Conservation (phyloP, 2,797 vertebrate genomes). For the Sciaenops ocellatus region DNA sequence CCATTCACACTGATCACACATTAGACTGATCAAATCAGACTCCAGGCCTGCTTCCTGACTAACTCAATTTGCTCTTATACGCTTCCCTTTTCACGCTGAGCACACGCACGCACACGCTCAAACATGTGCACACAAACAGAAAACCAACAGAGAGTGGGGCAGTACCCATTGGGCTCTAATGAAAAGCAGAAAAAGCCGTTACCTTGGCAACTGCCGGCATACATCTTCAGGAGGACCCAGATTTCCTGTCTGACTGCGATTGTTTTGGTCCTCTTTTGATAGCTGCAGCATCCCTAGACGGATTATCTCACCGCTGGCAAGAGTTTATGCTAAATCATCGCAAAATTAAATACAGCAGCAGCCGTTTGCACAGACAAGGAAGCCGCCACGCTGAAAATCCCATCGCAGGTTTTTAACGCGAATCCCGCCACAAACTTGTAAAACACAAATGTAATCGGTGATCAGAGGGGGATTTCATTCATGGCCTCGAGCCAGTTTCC, state of each 20-base stretch:
- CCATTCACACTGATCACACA: constrained; percentile 83
- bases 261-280: constrained; percentile 77
- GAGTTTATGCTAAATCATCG: constrained; percentile 70
- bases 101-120: constrained; percentile 19
- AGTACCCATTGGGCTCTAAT: constrained; percentile 79
- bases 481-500: constrained; percentile 29
- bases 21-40: constrained; percentile 83
- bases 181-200: constrained; percentile 81
- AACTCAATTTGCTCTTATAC: constrained; percentile 79
- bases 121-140: constrained; percentile 57
- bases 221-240: constrained; percentile 81
- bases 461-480: constrained; percentile 43
- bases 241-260: constrained; percentile 76
- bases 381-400: constrained; percentile 33
- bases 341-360: constrained; percentile 54
- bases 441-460: constrained; percentile 35
- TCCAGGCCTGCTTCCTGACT: constrained; percentile 81
- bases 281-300: constrained; percentile 70
- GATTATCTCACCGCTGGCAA: constrained; percentile 70
- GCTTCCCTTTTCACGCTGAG: constrained; percentile 74
- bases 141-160: constrained; percentile 68
- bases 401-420: too few relatives aligned
- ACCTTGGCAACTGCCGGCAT: constrained; percentile 81
- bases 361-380: constrained; percentile 41
- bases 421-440: constrained; percentile 12